These are phyloP conservation scores for Galleria mellonella DNA, from an alignment of 1,140 invertebrate genomes.

Conservation along the genomic window DNA sequence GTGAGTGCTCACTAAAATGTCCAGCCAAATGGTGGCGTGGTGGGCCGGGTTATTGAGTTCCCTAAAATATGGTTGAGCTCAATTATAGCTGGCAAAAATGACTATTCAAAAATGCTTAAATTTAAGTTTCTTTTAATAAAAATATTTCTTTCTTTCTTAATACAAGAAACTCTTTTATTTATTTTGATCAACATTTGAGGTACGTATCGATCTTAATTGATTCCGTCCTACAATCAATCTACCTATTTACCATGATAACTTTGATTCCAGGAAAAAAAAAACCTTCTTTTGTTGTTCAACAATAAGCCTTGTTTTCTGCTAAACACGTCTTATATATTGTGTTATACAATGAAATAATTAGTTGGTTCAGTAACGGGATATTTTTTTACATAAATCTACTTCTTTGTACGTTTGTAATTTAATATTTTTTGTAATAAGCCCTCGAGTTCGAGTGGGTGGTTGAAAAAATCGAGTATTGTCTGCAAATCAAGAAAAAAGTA, in stretches of 20 bases:
- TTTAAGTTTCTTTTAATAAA: too few species aligned
- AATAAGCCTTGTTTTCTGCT: slow-evolving; percentile 62
- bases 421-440: slow-evolving; percentile 66
- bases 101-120: too few species aligned
- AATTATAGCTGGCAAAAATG: too few species aligned
- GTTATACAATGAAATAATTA: slow-evolving; percentile 68
- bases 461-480: slow-evolving; percentile 37
- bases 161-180: too few species aligned
- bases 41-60: too few species aligned
- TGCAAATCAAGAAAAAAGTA: slow-evolving; percentile 28
- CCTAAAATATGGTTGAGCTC: too few species aligned
- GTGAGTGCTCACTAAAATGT: too few species aligned
- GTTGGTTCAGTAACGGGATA: slow-evolving; percentile 55
- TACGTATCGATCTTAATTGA: too few species aligned
- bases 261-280: slow-evolving; percentile 47
- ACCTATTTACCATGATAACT: slow-evolving; percentile 49
- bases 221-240: slow-evolving; percentile 17
- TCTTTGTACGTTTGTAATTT: slow-evolving; percentile 63
- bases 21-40: too few species aligned
- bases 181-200: too few species aligned
- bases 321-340: slow-evolving; percentile 62
- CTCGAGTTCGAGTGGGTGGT: slow-evolving; percentile 42
- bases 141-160: too few species aligned
- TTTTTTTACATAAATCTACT: slow-evolving; percentile 51
- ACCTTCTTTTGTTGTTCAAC: slow-evolving; percentile 47